phyloP scores from a whole-genome alignment of 2,797 vertebrate genomes.

The Danio choprae region DNA sequence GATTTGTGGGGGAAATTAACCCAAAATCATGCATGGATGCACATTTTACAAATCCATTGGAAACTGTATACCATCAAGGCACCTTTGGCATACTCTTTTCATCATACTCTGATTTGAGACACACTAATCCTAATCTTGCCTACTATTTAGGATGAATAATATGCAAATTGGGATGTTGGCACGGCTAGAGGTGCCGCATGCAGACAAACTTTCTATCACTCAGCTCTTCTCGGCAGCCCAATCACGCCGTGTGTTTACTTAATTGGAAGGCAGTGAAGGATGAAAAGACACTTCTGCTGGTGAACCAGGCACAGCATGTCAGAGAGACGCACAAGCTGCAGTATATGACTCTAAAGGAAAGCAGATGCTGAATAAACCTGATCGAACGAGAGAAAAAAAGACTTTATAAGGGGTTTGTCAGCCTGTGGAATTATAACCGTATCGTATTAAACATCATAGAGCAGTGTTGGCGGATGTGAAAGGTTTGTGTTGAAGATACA shows the following conservation, averaged over 20 bases:
- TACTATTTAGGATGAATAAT: constrained; percentile 37
- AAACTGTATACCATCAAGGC: constrained; percentile 25
- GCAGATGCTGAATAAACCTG: constrained; percentile 11
- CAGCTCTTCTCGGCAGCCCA: constrained; percentile 32
- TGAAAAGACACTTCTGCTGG: constrained; percentile 47
- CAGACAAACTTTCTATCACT: constrained; percentile 35
- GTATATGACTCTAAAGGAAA: constrained; percentile 34
- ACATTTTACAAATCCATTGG: constrained; percentile 14
- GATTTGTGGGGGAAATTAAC: constrained; percentile 15
- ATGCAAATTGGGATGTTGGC: constrained; percentile 32
- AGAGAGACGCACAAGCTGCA: constrained; percentile 25
- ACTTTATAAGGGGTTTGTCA: not conserved
- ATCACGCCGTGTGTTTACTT: constrained; percentile 45
- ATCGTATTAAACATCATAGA: not conserved
- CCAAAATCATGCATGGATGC: constrained; percentile 22
- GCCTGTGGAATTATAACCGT: not conserved
- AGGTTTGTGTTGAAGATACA: not conserved
- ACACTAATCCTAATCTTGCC: constrained; percentile 37
- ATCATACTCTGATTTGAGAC: constrained; percentile 33
- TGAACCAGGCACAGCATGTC: constrained; percentile 45
- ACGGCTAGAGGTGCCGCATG: constrained; percentile 24
- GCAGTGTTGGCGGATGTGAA: not conserved
- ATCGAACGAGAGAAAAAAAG: not conserved
- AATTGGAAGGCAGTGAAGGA: constrained; percentile 53
- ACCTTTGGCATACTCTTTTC: constrained; percentile 38